Evolutionary conservation across 2,888 invertebrate genomes (phyloP).

Genomic region (Cataglyphis livida): DNA sequence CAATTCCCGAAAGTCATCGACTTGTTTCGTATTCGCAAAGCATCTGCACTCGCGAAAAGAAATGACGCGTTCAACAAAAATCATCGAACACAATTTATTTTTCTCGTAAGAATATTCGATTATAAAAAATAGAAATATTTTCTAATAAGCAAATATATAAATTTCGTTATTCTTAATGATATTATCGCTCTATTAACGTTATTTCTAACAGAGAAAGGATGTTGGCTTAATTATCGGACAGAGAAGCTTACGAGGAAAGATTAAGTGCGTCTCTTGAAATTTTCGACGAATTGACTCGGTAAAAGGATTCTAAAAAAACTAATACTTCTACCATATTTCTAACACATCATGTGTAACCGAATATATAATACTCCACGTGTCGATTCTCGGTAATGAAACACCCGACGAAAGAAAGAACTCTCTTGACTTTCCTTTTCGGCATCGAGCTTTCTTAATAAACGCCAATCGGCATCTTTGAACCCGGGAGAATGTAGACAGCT

Average conservation of each 20-base stretch:
- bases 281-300: constrained; percentile 22
- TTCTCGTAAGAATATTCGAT: background rate
- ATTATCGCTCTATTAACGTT: background rate
- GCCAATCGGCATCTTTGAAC: constrained; percentile 41
- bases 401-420: constrained; percentile 64
- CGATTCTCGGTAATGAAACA: constrained; percentile 67
- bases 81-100: background rate
- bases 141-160: background rate
- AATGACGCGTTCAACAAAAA: background rate
- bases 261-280: background rate
- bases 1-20: background rate
- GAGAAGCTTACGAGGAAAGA: background rate
- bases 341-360: constrained; percentile 1
- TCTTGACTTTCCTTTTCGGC: constrained; percentile 54
- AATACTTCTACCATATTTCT: constrained; percentile 4
- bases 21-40: background rate
- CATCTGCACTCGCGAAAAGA: no score
- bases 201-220: background rate
- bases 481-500: background rate
- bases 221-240: background rate
- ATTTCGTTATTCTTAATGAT: background rate
- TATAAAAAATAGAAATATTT: constrained; percentile 5
- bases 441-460: background rate
- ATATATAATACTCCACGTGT: constrained; percentile 61
- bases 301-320: constrained; percentile 10